phyloP scores from a whole-genome alignment of 2,888 invertebrate genomes.

The Sylvicola cinctus region DNA sequence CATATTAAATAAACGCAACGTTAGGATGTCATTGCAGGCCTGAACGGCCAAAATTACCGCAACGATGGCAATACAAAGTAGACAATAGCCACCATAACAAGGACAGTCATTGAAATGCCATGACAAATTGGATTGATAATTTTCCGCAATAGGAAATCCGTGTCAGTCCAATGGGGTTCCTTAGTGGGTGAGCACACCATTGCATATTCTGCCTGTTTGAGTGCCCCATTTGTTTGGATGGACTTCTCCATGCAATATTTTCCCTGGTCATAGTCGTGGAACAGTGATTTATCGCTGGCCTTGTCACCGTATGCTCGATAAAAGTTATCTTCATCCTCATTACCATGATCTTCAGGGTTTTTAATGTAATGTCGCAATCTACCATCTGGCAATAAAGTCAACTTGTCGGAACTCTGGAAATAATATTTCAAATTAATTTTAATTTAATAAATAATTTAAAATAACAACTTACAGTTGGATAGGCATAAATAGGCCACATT shows the following conservation, averaged over 20 bases:
- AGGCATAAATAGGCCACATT: slow-evolving; percentile 44
- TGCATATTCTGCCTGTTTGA: slow-evolving; percentile 42
- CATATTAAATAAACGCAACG: slow-evolving; percentile 3
- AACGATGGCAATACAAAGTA: slow-evolving; percentile 69
- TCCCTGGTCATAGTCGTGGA: slow-evolving; percentile 49
- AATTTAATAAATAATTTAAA: slow-evolving; percentile 2
- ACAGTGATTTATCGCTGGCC: slow-evolving; percentile 27
- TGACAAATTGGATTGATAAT: slow-evolving; percentile 60
- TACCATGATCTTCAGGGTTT: slow-evolving; percentile 27
- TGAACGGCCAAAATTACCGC: slow-evolving; percentile 21
- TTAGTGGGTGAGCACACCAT: slow-evolving; percentile 53
- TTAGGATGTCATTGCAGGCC: too few species aligned
- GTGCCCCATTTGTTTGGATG: slow-evolving; percentile 15
- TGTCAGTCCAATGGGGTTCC: slow-evolving; percentile 48
- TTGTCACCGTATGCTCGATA: slow-evolving; percentile 17
- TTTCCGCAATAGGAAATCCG: slow-evolving; percentile 51
- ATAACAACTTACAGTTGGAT: slow-evolving; percentile 15
- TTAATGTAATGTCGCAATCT: slow-evolving; percentile 51
- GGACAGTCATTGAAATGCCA: slow-evolving; percentile 46
- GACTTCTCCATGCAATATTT: slow-evolving; percentile 56
- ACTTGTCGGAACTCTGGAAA: slow-evolving; percentile 27
- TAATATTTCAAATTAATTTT: slow-evolving; percentile 5
- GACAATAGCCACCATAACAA: slow-evolving; percentile 50
- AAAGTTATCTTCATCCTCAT: slow-evolving; percentile 16
- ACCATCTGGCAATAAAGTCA: slow-evolving; percentile 47